These are phyloP conservation scores for Pasiphila rectangulata DNA, from an alignment of 2,888 invertebrate species.

Conservation along the genomic window DNA sequence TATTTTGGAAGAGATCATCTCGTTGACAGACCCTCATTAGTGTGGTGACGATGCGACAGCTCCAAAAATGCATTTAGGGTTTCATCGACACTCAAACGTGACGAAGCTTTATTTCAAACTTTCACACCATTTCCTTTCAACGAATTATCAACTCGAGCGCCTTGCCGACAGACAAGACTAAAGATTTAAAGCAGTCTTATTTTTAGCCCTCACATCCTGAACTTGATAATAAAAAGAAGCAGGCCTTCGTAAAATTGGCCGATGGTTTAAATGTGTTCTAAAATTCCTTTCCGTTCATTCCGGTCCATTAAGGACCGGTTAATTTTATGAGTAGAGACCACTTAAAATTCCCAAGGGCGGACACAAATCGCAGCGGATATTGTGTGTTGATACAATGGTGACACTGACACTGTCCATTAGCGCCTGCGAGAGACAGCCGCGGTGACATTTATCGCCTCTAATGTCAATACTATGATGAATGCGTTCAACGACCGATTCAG, in stretches of 20 bases:
- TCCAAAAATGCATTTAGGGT: conserved; percentile 49
- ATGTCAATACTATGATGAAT: conserved; percentile 48
- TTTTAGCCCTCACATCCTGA: conserved; percentile 37
- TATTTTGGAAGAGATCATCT: conserved; percentile 63
- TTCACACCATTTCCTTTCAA: conserved; percentile 65
- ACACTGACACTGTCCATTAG: conserved; percentile 59
- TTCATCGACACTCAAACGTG: conserved; percentile 51
- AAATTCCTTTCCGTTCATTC: conserved; percentile 56
- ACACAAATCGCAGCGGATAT: conserved; percentile 67
- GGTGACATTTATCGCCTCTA: conserved; percentile 49
- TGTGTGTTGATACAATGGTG: conserved; percentile 55
- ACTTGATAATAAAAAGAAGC: conserved; percentile 37
- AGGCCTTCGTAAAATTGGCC: conserved; percentile 43
- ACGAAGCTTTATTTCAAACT: conserved; percentile 48
- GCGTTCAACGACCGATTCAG: conserved; percentile 30
- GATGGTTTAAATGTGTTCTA: conserved; percentile 48
- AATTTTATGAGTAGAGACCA: conserved; percentile 59
- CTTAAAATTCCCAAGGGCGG: conserved; percentile 57
- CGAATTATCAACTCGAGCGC: conserved; percentile 46
- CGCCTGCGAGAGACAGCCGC: conserved; percentile 56
- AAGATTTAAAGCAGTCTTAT: conserved; percentile 29
- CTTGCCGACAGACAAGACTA: conserved; percentile 31
- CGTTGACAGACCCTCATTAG: conserved; percentile 75
- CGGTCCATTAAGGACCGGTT: conserved; percentile 58
- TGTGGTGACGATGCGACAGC: conserved; percentile 69